phyloP scores from a whole-genome alignment of 2,113 vertebrate species.

The Muntiacus reevesi region DNA sequence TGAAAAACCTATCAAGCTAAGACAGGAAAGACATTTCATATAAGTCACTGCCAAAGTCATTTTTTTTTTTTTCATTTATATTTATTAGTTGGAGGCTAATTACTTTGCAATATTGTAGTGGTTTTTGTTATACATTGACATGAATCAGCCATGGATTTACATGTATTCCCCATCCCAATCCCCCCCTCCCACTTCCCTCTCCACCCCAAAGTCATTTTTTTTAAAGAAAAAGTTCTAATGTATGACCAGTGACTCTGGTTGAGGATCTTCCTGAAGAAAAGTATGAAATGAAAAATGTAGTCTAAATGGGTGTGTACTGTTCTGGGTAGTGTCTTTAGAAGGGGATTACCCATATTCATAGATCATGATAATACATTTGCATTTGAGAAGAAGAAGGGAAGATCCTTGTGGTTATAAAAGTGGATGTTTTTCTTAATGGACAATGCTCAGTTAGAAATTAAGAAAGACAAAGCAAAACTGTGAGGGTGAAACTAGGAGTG shows the following conservation, averaged over 20 bases:
- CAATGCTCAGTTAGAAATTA: rapidly evolving
- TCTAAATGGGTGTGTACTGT: neutral
- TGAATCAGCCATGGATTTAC: too few relatives aligned
- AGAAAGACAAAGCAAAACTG: neutral
- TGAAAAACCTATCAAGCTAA: neutral
- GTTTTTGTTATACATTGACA: too few relatives aligned
- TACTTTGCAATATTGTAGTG: too few relatives aligned
- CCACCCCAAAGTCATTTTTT: neutral
- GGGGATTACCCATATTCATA: neutral
- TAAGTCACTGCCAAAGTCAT: neutral
- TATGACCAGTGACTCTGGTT: neutral
- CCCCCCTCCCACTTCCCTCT: too few relatives aligned
- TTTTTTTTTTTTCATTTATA: neutral
- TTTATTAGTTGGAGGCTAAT: too few relatives aligned
- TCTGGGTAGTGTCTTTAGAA: neutral
- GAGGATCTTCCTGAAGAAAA: neutral
- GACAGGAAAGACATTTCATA: neutral
- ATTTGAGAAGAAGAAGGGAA: neutral
- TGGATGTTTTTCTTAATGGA: neutral
- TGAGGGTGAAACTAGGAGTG: neutral
- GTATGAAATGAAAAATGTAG: neutral
- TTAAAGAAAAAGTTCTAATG: rapidly evolving
- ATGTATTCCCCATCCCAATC: too few relatives aligned
- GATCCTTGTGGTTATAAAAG: neutral
- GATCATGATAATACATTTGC: neutral